phyloP scores from a whole-genome alignment of 2,113 vertebrate genomes.

The Colinus virginianus region DNA sequence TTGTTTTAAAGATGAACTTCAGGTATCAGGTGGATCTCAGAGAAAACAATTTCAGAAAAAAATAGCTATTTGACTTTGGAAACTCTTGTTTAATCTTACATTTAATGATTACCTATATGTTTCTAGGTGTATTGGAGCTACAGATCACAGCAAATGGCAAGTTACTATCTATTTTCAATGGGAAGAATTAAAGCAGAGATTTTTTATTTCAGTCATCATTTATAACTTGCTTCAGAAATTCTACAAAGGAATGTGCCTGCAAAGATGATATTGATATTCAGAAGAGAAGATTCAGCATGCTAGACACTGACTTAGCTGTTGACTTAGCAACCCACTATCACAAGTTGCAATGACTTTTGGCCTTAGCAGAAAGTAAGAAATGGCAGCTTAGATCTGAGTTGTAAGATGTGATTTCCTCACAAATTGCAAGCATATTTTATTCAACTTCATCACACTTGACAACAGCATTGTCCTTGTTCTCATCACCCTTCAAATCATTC shows the following conservation, averaged over 20 bases:
- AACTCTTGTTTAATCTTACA: background rate
- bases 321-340: background rate
- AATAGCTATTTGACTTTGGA: background rate
- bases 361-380: background rate
- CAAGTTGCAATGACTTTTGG: background rate
- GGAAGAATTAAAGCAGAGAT: rapidly evolving
- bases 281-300: background rate
- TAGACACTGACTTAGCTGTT: background rate
- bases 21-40: background rate
- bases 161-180: background rate
- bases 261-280: background rate
- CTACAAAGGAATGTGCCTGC: background rate
- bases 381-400: background rate
- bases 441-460: background rate
- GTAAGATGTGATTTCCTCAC: background rate
- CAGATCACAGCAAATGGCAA: background rate
- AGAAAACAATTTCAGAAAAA: background rate
- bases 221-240: background rate
- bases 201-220: background rate
- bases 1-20: background rate
- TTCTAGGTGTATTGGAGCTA: background rate
- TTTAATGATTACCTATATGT: background rate
- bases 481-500: background rate
- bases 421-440: background rate
- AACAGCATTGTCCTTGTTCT: background rate